A percentile compares a stretch with the other conserved stretches of the same genome.
Conservation (phyloP, 2,113 vertebrate genomes). For the Dromas ardeola region DNA sequence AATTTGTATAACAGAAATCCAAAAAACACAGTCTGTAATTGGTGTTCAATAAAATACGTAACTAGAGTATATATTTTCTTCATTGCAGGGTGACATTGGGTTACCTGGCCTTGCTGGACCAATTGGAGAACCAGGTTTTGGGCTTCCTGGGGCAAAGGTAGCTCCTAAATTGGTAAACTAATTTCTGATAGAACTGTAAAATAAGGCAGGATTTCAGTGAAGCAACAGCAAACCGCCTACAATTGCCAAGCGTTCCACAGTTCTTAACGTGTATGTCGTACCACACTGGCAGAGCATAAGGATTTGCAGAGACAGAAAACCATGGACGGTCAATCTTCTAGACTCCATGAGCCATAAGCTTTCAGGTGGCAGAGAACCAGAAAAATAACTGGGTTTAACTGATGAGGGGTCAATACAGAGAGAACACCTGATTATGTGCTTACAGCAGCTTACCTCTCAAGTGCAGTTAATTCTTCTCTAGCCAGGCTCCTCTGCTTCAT, state of each 20-base stretch:
- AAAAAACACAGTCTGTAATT: neutral
- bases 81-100: conserved; percentile 83
- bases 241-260: neutral
- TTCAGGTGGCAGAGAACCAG: neutral
- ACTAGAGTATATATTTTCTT: neutral
- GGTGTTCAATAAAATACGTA: neutral
- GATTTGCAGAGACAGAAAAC: neutral
- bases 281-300: neutral
- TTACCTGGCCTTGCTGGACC: conserved; percentile 81
- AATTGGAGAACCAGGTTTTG: conserved; percentile 86
- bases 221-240: neutral
- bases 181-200: neutral
- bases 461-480: neutral
- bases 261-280: neutral
- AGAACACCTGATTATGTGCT: neutral
- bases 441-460: neutral
- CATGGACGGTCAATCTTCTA: neutral
- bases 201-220: neutral
- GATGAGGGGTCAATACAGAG: neutral
- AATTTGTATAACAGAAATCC: neutral
- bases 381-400: neutral
- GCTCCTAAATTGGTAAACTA: neutral
- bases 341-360: neutral
- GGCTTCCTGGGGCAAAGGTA: conserved; percentile 90
- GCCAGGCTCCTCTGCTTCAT: neutral